Base-by-base conservation (phyloP, 2,888 invertebrate genomes). In the Herminia tarsipennalis region DNA sequence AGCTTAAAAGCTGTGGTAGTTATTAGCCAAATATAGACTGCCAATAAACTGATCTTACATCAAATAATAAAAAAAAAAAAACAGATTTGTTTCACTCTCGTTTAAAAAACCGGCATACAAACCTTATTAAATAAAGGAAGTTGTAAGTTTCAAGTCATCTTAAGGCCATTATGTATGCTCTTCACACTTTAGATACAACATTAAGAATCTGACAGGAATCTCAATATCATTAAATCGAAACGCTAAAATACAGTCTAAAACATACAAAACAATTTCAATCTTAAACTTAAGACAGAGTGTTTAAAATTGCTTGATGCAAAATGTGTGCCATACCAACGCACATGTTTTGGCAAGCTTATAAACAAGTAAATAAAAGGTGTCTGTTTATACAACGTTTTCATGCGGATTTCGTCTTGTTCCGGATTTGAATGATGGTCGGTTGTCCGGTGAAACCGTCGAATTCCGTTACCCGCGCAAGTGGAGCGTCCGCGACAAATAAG, bases 381-480 rank as follows among this genome's bases (percentile, higher is more conserved):
- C 49, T 61, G 62, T 66, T 66, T 67, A 64, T 60, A 59, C 56
- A 49, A 59, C 56, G 47, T 65, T 65, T 72, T 64, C 55, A 66
- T 54, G 62, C 61, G 53, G 57, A 66, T 70, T 65, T 66, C 53
- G 64, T 61, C 49, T 56, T 63, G 61, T 73, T 73, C 74, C 74
- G 71, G 70, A 70, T 70, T 67, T 49, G 55, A 53, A 40, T 38
- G 55, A 59, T 49, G 43, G 45, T 52, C 56, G 52, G 47, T 57
- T 58, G 57, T 53, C 57, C 62, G 68, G 74, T 70, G 78, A 76
- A 78, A 78, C 75, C 72, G 70, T 62, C 66, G 48, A 70, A 73
- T 73, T 73, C 79, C 80, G 78, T 80, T 79, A 78, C 59, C 63
- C 56, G 63, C 43, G 52, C 56, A 63, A 66, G 65, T 72, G 45